A percentile compares a stretch with the other conserved stretches of the same genome.
These are phyloP conservation scores for Vesta saturnalis DNA, from an alignment of 2,888 invertebrate genomes.

Conservation along the genomic window DNA sequence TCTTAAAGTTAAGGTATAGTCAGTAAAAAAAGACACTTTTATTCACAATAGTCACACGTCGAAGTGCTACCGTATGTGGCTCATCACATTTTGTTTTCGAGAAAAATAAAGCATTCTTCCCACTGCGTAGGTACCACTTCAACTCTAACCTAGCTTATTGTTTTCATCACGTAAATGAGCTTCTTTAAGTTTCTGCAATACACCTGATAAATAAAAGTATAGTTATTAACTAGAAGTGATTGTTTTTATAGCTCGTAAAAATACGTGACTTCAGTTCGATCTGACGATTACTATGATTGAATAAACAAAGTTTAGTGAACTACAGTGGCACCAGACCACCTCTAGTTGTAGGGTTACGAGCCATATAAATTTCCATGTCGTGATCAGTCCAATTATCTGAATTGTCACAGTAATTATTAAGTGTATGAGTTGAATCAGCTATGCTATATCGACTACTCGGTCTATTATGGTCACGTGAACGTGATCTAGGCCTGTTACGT, in stretches of 20 bases:
- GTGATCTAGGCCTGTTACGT: slow-evolving; percentile 79
- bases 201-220: neutral
- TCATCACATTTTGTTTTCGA: neutral
- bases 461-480: slow-evolving; percentile 76
- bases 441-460: slow-evolving; percentile 82
- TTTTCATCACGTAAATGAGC: neutral
- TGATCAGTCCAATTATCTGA: slow-evolving; percentile 95
- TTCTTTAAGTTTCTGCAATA: neutral
- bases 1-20: neutral
- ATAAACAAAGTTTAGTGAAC: too few species aligned
- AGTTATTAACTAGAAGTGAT: neutral
- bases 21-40: neutral
- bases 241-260: neutral
- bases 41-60: neutral
- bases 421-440: slow-evolving; percentile 82
- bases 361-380: slow-evolving; percentile 96
- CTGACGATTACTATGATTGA: slow-evolving; percentile 1
- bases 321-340: slow-evolving; percentile 86
- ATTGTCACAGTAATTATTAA: slow-evolving; percentile 88
- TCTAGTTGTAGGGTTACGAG: slow-evolving; percentile 87
- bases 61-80: neutral
- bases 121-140: neutral
- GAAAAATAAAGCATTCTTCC: neutral
- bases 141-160: neutral
- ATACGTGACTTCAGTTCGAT: neutral